Base-by-base conservation (phyloP, 2,888 invertebrate species). In the Morpho achilles region DNA sequence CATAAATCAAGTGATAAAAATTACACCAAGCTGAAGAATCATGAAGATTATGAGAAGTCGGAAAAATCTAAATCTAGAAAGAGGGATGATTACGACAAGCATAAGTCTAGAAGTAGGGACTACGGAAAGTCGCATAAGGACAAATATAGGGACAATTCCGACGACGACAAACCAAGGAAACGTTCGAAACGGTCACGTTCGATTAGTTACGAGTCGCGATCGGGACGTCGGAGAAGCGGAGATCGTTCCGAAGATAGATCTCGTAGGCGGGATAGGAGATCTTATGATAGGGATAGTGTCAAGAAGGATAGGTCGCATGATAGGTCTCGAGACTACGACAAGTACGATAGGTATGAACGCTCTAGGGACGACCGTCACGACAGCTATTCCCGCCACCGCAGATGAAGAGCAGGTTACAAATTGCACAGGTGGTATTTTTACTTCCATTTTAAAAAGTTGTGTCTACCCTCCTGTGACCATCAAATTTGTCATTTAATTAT, bases 301-400 rank as follows among this genome's bases (percentile, higher is more conserved):
- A 69, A 65, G 58, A 67, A 72, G 62, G 70, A 72, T 56, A 68
- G 74, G 70, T 74, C 73, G 62, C 72, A 71, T 74, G 79, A 74
- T 70, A 73, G 68, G 64, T 72, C 74, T 59, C 68, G 69, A 59
- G 73, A 72, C 63, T 68, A 77, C 75, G 77, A 79, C 71, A 78
- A 73, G 71, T 73, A 80, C 73, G 86, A 88, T 82, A 86, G 83
- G 87, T 86, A 88, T 87, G 87, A 84, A 76, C 85, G 88, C 72
- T 75, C 75, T 84, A 85, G 86, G 84, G 84, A 86, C 73, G 69
- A 77, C 77, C 80, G 84, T 73, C 82, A 82, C 69, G 78, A 76
- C 75, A 82, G 82, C 75, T 78, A 75, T 67, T 67, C 75, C 66
- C 75, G 87, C 62, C 84, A 84, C 60, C 87, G 89, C 62, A 87